phyloP scores from a whole-genome alignment of 1,140 invertebrate genomes.

The Drosophila tani region DNA sequence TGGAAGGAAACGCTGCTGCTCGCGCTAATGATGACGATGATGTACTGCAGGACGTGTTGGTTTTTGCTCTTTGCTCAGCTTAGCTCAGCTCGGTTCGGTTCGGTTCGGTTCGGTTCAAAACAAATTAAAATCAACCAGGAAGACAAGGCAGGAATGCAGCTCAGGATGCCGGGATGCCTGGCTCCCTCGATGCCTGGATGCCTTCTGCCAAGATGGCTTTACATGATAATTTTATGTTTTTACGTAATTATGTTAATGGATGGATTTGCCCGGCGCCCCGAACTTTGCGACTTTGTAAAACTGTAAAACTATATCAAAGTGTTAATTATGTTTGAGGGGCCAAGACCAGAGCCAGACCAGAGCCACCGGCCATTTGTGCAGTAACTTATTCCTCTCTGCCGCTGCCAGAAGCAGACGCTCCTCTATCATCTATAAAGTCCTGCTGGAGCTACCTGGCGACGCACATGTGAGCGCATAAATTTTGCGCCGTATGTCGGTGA shows the following conservation, averaged over 20 bases:
- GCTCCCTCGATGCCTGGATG: not conserved
- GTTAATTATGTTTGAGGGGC: slow-evolving; percentile 71
- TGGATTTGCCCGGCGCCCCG: slow-evolving; percentile 59
- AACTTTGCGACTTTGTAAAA: slow-evolving; percentile 65
- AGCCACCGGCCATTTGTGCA: slow-evolving; percentile 26
- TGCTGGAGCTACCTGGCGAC: slow-evolving; percentile 16
- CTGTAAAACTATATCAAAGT: slow-evolving; percentile 79
- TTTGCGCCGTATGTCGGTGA: slow-evolving; percentile 33
- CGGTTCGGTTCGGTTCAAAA: slow-evolving; percentile 59
- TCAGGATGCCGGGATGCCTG: slow-evolving; percentile 29
- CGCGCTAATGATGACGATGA: slow-evolving; percentile 80
- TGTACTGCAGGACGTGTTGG: slow-evolving; percentile 79
- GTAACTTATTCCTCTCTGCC: slow-evolving; percentile 38
- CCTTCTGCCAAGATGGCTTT: slow-evolving; percentile 46
- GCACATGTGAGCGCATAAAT: slow-evolving; percentile 50
- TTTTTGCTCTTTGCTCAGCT: slow-evolving; percentile 73
- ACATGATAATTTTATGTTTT: slow-evolving; percentile 80
- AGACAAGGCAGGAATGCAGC: slow-evolving; percentile 36
- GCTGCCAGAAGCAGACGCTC: slow-evolving; percentile 25
- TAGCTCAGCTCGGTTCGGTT: slow-evolving; percentile 5
- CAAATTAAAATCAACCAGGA: slow-evolving; percentile 79
- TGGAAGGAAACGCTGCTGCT: slow-evolving; percentile 61
- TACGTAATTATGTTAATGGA: slow-evolving; percentile 80
- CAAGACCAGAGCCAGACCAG: not conserved
- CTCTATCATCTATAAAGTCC: slow-evolving; percentile 1